These are phyloP conservation scores for Leptinotarsa texana DNA, from an alignment of 1,140 invertebrate species.

Conservation along the genomic window DNA sequence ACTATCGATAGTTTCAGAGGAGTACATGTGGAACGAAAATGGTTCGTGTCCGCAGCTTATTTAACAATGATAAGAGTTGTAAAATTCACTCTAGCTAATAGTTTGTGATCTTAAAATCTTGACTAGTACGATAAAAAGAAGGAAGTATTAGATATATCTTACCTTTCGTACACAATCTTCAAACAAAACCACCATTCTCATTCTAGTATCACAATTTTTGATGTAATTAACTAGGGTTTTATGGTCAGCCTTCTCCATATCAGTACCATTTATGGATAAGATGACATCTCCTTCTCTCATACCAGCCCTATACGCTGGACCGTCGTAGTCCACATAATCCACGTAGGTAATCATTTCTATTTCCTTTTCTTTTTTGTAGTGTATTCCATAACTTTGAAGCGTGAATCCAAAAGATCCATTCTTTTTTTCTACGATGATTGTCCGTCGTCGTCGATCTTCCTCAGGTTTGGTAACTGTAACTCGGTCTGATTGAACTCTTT, in stretches of 20 bases:
- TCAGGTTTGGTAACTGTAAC: slow-evolving; percentile 74
- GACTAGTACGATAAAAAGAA: not conserved
- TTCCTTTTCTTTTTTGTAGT: slow-evolving; percentile 88
- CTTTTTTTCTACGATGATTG: slow-evolving; percentile 90
- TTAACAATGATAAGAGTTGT: too few relatives aligned
- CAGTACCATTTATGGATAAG: slow-evolving; percentile 89
- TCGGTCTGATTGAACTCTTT: slow-evolving; percentile 81
- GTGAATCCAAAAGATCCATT: slow-evolving; percentile 93
- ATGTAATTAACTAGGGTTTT: slow-evolving; percentile 89
- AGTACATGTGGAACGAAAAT: too few relatives aligned
- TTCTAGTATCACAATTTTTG: slow-evolving; percentile 83
- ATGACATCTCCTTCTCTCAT: slow-evolving; percentile 95
- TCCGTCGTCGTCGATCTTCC: slow-evolving; percentile 80
- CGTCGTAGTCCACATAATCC: slow-evolving; percentile 91
- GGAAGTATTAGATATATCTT: slow-evolving; percentile 24
- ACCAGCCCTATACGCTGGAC: slow-evolving; percentile 85
- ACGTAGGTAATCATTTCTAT: slow-evolving; percentile 95
- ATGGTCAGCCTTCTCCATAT: slow-evolving; percentile 91
- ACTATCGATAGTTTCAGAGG: too few relatives aligned
- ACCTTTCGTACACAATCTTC: slow-evolving; percentile 94
- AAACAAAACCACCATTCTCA: slow-evolving; percentile 93
- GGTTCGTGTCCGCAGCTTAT: too few relatives aligned
- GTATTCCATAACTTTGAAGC: slow-evolving; percentile 92
- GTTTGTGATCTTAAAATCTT: not conserved
- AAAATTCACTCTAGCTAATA: too few relatives aligned